Base-by-base conservation (phyloP, 2,888 invertebrate species). In the Terebella lapidaria region DNA sequence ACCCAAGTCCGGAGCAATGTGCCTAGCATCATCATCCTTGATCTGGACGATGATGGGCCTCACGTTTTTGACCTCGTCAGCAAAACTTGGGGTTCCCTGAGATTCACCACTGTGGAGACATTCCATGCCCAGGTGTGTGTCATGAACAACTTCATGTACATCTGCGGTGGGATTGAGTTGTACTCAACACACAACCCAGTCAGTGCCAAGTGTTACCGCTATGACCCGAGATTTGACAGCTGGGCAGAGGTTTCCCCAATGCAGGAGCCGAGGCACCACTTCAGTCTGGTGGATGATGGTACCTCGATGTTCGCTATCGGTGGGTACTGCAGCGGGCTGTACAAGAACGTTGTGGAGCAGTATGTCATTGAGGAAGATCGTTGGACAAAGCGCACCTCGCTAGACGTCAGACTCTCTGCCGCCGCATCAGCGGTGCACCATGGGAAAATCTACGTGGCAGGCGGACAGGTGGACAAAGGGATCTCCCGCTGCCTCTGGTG, bases 131-230 rank as follows among this genome's bases (percentile, higher is more conserved):
- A 61, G 45, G 61, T 61, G 55, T 61, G 61, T 27, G 52, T 45
- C 3, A 20, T 61, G 10, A 30, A 58, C 20, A 61, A 61, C 46
- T 61, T 51, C 56, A 61, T 61, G 61, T 61, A 61, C 30, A 53
- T 61, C 18, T 61, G 61, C 51, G 61, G 61, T 1, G 61, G 61
- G 18, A 61, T 61, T 3, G 61, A 61, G 30, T 56, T 61, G 22
- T 61, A 59, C 30, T 55, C 58, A 3, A 45, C 61, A 1, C 55
- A 59, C 46, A 61, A 61, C 46, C 61, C 61, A 2, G 61, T 61
- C 35, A 56, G 56, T 20, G 54, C 45, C 42, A 61, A 59, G 30
- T 56, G 56, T 26, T 61, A 59, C 46, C 61, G 61, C 28, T 61
- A 61, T 10, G 61, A 61, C 26, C 61, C 61, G 25, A 22, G 61